Base-by-base conservation (phyloP, 2,888 invertebrate species). In the Steinernema carpocapsae region DNA sequence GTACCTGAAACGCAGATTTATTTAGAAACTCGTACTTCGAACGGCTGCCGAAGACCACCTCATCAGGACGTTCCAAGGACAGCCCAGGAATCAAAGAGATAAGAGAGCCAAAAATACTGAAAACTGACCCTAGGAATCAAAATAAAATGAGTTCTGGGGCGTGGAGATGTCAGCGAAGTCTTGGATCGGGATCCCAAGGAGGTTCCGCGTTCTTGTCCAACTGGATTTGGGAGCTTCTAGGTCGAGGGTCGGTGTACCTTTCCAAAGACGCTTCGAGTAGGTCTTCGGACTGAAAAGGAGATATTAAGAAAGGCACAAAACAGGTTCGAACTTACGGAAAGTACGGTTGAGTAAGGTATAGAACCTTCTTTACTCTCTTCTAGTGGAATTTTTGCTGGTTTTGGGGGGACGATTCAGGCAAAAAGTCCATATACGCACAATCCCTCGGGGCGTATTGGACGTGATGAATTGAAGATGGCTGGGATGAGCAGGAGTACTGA, bases 181-280 rank as follows among this genome's bases (percentile, higher is more conserved):
- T n/a, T 19, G 80, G 80, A 73, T 80, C 80, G 14, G 78, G 78
- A 52, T 78, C 78, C 78, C 78, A 78, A 74, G 78, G 78, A 46
- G 78, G 78, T 22, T 78, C 77, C 12, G 79, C 79, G 79, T 79
- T 79, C 72, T 76, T 78, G 75, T 79, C 79, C 71, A 80, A 72
- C 37, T 80, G 73, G 22, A 76, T 43, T 71, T 79, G 79, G 3
- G 76, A 59, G 73, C 70, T 76, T 37, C 77, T 43, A 12, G 76
- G 76, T 24, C 72, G 76, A 19, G 77, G 77, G 29, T 73, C 78
- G 70, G 71, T 73, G 64, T 71, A 71, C 71, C 56, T 56, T 26
- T 56, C 6, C 56, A 56, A 26, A 56, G 56, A 56, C 56, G 56
- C 56, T 56, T 56, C 56, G 22, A 56, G 56, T 26, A 56, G 56